Conservation (phyloP, 2,888 invertebrate genomes). For the Camptogramma bilineatum region DNA sequence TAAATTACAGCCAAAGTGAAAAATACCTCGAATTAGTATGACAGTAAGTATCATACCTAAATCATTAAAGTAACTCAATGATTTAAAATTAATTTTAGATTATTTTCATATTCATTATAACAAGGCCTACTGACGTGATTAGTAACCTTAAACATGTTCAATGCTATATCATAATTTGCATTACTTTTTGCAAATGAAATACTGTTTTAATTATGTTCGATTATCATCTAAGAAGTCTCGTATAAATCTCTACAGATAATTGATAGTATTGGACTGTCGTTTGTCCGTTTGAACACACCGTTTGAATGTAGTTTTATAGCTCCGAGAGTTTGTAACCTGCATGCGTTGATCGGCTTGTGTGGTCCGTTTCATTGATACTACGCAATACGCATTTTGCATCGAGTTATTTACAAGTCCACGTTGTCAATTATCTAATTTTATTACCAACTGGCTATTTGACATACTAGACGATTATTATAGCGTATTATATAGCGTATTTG, state of each 20-base stretch:
- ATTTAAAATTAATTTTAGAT: no score
- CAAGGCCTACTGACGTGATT: no score
- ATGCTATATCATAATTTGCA: no score
- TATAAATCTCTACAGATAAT: not conserved
- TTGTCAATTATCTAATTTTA: not conserved
- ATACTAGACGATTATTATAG: not conserved
- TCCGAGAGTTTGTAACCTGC: not conserved
- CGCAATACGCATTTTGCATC: not conserved
- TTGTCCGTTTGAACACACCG: not conserved
- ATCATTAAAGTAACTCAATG: no score
- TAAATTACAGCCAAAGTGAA: no score
- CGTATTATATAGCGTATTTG: not conserved
- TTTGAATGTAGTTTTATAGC: not conserved
- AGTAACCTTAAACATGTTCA: no score
- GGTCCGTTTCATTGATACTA: not conserved
- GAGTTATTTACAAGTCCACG: not conserved
- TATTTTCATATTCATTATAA: no score
- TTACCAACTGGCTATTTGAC: not conserved
- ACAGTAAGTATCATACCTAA: no score
- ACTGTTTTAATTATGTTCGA: not conserved
- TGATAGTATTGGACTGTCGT: not conserved
- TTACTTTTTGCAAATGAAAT: no score
- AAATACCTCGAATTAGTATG: no score
- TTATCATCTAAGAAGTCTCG: not conserved
- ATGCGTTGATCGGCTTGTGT: not conserved